phyloP scores from a whole-genome alignment of 1,140 invertebrate genomes.

The Drosophila punjabiensis region DNA sequence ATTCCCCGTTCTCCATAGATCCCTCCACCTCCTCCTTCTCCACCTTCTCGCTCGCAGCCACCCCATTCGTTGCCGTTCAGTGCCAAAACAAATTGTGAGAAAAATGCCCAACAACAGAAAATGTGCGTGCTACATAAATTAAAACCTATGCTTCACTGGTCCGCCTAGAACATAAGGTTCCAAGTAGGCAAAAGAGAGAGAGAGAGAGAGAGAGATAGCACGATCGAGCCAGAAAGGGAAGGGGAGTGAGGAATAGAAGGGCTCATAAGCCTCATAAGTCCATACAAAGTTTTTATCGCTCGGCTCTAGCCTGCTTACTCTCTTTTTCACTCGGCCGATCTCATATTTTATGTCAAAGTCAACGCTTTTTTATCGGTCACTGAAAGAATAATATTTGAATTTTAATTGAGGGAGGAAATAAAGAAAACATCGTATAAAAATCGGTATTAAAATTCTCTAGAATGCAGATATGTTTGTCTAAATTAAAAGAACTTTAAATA shows the following conservation, averaged over 20 bases:
- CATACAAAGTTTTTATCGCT: constrained; percentile 34
- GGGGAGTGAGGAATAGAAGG: background rate
- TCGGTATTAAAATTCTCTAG: background rate
- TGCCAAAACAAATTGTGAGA: constrained; percentile 82
- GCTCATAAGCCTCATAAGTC: constrained; percentile 13
- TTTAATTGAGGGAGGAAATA: background rate
- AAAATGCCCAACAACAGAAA: constrained; percentile 75
- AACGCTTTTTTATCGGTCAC: constrained; percentile 45
- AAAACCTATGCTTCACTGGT: constrained; percentile 80
- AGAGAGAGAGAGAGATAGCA: constrained; percentile 6
- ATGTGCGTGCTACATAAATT: constrained; percentile 83
- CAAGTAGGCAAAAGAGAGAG: background rate
- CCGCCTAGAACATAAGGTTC: constrained; percentile 47
- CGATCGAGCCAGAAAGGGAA: constrained; percentile 18
- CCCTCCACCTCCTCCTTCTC: constrained; percentile 4
- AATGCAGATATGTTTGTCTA: background rate
- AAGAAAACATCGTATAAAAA: background rate
- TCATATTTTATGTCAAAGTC: constrained; percentile 79
- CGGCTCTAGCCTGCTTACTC: constrained; percentile 24
- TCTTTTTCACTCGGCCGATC: constrained; percentile 55
- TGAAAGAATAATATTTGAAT: constrained; percentile 12
- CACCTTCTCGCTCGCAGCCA: constrained; percentile 23
- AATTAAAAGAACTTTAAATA: background rate
- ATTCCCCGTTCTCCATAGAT: constrained; percentile 47
- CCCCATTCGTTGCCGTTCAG: constrained; percentile 47